Evolutionary conservation across 2,113 vertebrate species (phyloP).

Genomic region (Datnioides undecimradiatus): DNA sequence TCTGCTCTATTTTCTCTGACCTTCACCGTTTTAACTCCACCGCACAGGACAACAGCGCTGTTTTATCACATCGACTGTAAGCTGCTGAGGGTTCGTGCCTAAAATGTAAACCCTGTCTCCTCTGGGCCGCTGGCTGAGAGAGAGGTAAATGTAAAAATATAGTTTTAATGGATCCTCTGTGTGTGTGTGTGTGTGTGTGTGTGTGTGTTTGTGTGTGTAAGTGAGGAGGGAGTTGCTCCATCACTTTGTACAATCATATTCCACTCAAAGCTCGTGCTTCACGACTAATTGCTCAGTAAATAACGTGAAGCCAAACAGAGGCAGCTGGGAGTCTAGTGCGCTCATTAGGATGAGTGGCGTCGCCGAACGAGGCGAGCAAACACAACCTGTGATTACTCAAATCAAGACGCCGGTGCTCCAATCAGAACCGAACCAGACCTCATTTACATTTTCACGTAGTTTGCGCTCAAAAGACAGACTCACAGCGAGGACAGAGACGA

Average conservation of each 20-base stretch:
- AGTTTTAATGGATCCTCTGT: neutral
- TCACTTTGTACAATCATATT: constrained; percentile 23
- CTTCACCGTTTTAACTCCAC: neutral
- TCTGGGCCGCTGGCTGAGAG: neutral
- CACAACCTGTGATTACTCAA: constrained; percentile 49
- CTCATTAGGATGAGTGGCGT: constrained; percentile 61
- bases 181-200: constrained; percentile 7
- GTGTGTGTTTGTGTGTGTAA: neutral
- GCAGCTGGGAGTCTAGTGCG: constrained; percentile 55
- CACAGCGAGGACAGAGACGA: neutral
- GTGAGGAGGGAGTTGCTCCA: constrained; percentile 13
- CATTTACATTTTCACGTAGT: neutral
- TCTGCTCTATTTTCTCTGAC: constrained; percentile 18
- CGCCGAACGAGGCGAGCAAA: constrained; percentile 37
- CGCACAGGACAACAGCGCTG: neutral
- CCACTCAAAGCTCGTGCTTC: constrained; percentile 26
- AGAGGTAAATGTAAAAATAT: neutral
- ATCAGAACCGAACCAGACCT: constrained; percentile 13
- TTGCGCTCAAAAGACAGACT: neutral
- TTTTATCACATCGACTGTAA: constrained; percentile 2
- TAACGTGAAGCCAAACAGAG: constrained; percentile 48
- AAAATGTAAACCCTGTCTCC: neutral
- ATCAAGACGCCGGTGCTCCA: constrained; percentile 32
- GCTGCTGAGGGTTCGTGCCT: neutral
- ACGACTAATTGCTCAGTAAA: constrained; percentile 61